Evolutionary conservation across 2,888 invertebrate genomes (phyloP).

Genomic region (Drosophila ochracea): DNA sequence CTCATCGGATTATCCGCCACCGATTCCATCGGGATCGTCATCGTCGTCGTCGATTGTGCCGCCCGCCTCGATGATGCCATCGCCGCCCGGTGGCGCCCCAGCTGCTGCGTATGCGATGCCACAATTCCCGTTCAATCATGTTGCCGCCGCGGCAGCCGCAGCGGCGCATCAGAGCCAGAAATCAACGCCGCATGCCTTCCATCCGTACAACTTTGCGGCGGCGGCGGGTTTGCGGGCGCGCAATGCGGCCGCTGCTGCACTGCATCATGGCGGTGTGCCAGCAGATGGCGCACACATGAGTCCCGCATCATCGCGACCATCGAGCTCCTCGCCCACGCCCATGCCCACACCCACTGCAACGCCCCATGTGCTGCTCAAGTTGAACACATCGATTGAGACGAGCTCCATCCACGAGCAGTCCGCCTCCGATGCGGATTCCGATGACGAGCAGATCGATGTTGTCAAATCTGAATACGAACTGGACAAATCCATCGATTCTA

Average conservation of each 20-base stretch:
- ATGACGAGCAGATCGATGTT: constrained; percentile 91
- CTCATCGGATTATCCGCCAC: constrained; percentile 56
- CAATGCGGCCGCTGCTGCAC: constrained; percentile 70
- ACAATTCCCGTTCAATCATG: constrained; percentile 86
- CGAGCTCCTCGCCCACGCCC: constrained; percentile 84
- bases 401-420: constrained; percentile 87
- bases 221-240: constrained; percentile 80
- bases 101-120: constrained; percentile 85
- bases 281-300: constrained; percentile 79
- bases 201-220: constrained; percentile 87
- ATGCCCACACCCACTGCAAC: constrained; percentile 72
- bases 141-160: constrained; percentile 82
- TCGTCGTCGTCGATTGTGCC: constrained; percentile 50
- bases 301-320: constrained; percentile 82
- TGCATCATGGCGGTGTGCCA: constrained; percentile 57
- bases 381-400: constrained; percentile 87
- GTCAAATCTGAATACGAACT: constrained; percentile 89
- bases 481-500: constrained; percentile 82
- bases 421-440: constrained; percentile 88
- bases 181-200: constrained; percentile 86
- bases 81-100: constrained; percentile 85
- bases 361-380: constrained; percentile 71
- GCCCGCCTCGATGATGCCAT: constrained; percentile 85
- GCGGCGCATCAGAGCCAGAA: constrained; percentile 62
- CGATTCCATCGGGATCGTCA: constrained; percentile 14